phyloP scores from a whole-genome alignment of 2,113 vertebrate genomes.

The Circaetus cinerascens region DNA sequence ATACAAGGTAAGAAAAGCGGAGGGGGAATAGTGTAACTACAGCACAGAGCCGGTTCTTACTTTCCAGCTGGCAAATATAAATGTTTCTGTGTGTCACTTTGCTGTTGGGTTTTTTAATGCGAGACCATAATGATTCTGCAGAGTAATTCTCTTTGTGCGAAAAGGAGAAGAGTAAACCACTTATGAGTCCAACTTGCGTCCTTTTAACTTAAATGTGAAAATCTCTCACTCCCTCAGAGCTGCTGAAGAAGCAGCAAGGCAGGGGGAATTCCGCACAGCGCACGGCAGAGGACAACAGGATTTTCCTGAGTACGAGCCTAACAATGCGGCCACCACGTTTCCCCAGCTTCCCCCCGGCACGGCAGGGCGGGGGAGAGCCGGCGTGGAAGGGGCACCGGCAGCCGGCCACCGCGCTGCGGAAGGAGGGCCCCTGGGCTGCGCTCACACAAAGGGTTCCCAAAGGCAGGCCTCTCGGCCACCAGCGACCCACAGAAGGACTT shows the following conservation, averaged over 20 bases:
- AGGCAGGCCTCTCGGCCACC: background rate
- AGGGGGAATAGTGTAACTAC: background rate
- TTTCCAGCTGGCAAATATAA: background rate
- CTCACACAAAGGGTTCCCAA: background rate
- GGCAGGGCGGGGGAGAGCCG: rapidly evolving
- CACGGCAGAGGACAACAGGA: background rate
- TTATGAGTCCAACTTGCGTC: background rate
- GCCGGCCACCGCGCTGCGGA: background rate
- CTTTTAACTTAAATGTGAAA: constrained; percentile 3
- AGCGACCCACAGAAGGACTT: background rate
- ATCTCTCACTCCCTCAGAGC: background rate
- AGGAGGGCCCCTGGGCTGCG: background rate
- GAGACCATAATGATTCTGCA: background rate
- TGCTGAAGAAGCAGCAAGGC: background rate
- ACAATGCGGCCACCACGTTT: background rate
- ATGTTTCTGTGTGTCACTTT: background rate
- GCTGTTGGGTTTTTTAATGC: background rate
- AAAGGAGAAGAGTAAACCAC: background rate
- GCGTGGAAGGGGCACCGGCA: background rate
- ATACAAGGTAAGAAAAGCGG: background rate
- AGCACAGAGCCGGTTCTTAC: background rate
- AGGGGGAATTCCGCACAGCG: background rate
- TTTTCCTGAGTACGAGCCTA: background rate
- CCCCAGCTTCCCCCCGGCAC: background rate
- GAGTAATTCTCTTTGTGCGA: background rate